Evolutionary conservation across 2,797 vertebrate species (phyloP).

Genomic region (Sphenopsis melanotis): DNA sequence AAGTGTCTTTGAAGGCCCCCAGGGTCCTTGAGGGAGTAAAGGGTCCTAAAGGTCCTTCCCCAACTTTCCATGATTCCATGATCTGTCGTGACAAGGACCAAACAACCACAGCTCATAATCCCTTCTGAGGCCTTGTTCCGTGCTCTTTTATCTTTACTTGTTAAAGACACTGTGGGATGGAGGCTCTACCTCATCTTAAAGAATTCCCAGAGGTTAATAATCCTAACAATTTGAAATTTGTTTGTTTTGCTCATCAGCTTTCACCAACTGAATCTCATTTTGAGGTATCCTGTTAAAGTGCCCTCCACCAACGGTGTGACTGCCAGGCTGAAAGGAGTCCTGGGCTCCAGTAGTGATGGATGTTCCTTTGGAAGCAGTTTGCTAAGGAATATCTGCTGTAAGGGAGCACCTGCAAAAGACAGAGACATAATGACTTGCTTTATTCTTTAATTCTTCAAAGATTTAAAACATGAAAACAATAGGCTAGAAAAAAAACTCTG

Average conservation of each 20-base stretch:
- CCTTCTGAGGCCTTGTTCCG: accelerated
- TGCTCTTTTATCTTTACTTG: background rate
- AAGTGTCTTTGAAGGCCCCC: background rate
- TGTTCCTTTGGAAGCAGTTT: background rate
- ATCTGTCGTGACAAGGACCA: background rate
- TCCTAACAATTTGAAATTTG: background rate
- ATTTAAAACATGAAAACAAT: background rate
- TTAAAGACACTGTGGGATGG: background rate
- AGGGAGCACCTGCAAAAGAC: background rate
- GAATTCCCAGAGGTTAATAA: background rate
- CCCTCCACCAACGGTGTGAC: background rate
- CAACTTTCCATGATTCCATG: accelerated
- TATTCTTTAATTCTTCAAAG: background rate
- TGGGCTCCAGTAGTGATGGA: background rate
- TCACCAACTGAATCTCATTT: accelerated
- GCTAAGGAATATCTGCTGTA: background rate
- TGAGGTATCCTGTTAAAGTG: background rate
- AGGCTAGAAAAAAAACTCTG: background rate
- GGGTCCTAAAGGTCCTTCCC: too few relatives aligned
- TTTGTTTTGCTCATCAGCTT: background rate
- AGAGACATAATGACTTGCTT: background rate
- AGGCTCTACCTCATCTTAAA: background rate
- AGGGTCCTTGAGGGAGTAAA: background rate
- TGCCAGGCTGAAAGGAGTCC: background rate
- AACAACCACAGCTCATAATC: background rate